Evolutionary conservation across 2,888 invertebrate genomes (phyloP), one percentile per base, ranked within the genome.

Genomic region (Oxycera nigricornis): DNA sequence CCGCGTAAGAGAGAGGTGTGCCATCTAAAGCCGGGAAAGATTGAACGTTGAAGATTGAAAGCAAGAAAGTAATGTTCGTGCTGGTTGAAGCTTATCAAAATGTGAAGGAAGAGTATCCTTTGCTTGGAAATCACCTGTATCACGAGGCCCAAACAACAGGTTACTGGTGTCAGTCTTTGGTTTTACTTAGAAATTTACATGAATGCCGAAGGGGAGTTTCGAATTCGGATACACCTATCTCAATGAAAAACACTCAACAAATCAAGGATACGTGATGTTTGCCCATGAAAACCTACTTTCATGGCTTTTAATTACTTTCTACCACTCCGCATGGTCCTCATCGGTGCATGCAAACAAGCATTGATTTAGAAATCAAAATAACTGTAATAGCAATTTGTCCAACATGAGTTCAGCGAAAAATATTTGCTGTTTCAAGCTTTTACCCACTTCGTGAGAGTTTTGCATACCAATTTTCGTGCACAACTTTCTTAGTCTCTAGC

Each of bases 11-110:
- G 39, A 65, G 39, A 14, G 30, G 11, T 41, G 41, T 30, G 20
- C 7, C 20, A 39, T 39, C 39, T 41, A 24, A 22, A 14, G 39
- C 41, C 41, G 65, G 39, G 65, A 65, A 65, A 41, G 22, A 65
- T 59, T 22, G 59, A 59, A 59, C n/a, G n/a, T n/a, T n/a, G n/a
- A n/a, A n/a, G n/a, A n/a, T 61, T 26, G 61, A 61, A 61, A 65
- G 65, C 65, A 11, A n/a, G n/a, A n/a, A n/a, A 17, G 22, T 20
- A 24, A 52, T 52, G 17, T n/a, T 20, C 22, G 52, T 24, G 52
- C 24, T 52, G 24, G 52, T 52, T 52, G 9, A 52, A 2, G 52
- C 22, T 17, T 20, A 20, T 52, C 3, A 52, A 52, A 2, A 9
- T 20, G 20, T 20, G 2, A 17, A 20, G 20, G 2, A 22, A 14